phyloP scores from a whole-genome alignment of 2,888 invertebrate species.

The Dicranocentrus wangi region DNA sequence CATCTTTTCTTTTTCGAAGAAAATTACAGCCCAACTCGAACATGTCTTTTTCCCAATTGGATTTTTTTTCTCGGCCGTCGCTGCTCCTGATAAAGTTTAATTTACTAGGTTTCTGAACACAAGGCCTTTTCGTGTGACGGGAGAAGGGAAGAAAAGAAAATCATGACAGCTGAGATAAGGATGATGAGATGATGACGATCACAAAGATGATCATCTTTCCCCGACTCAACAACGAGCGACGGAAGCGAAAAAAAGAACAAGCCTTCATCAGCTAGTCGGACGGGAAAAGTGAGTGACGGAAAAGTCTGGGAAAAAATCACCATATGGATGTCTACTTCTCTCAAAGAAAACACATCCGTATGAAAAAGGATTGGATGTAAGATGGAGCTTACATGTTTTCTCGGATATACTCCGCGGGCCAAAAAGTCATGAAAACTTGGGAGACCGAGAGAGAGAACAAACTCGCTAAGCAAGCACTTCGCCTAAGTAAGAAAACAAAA shows the following conservation, averaged over 20 bases:
- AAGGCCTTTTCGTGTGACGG: neutral
- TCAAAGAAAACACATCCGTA: no score
- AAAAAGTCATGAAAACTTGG: conserved; percentile 52
- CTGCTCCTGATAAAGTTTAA: no score
- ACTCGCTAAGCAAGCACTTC: conserved; percentile 2
- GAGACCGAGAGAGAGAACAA: neutral
- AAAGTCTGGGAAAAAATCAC: conserved; percentile 38
- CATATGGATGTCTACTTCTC: conserved; percentile 39
- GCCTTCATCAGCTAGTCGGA: conserved; percentile 20
- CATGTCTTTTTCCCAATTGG: neutral
- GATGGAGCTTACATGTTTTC: no score
- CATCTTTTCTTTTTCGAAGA: conserved; percentile 23
- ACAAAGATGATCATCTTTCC: conserved; percentile 19
- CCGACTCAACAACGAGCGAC: conserved; percentile 19
- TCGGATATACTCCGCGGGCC: conserved; percentile 22
- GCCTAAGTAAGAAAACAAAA: conserved; percentile 11
- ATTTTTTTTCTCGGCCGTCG: no score
- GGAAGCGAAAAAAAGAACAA: conserved; percentile 27
- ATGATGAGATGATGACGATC: conserved; percentile 9
- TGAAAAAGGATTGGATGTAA: no score
- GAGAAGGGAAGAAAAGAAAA: neutral
- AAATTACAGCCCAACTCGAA: neutral
- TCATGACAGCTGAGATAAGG: conserved; percentile 38
- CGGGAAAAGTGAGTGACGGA: neutral
- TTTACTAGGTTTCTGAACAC: neutral